Conservation (phyloP, 37 sponge, comb jelly and placozoan species). For the Hexactinellida sp. region DNA sequence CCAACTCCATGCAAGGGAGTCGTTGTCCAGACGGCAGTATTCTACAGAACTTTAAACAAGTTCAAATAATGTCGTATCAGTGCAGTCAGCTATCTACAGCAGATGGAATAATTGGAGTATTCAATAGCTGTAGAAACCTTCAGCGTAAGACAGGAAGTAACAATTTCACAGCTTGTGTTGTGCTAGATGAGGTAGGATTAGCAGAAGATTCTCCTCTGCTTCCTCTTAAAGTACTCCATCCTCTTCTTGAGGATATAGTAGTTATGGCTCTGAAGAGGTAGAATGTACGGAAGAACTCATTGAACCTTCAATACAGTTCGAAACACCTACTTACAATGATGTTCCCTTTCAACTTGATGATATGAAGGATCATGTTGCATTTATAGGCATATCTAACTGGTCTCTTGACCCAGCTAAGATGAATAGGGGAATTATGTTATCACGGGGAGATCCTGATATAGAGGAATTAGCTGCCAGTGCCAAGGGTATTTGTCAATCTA, state of each 20-base stretch:
- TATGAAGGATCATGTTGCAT: slow-evolving; percentile 47
- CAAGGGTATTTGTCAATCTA: not conserved
- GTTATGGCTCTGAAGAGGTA: slow-evolving; percentile 51
- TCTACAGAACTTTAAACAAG: slow-evolving; percentile 50
- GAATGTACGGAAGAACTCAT: not conserved
- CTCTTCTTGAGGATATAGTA: slow-evolving; percentile 87
- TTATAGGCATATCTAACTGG: slow-evolving; percentile 88
- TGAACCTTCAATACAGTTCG: not conserved
- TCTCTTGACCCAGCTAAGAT: slow-evolving; percentile 86
- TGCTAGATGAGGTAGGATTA: slow-evolving; percentile 87
- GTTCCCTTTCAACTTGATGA: slow-evolving; percentile 19
- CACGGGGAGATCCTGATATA: slow-evolving; percentile 48
- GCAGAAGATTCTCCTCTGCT: slow-evolving; percentile 89
- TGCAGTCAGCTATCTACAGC: slow-evolving; percentile 78
- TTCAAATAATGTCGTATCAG: slow-evolving; percentile 70
- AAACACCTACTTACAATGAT: not conserved
- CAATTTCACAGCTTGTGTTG: slow-evolving; percentile 57
- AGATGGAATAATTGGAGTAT: slow-evolving; percentile 63
- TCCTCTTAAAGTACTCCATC: slow-evolving; percentile 84
- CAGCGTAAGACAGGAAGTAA: slow-evolving; percentile 43
- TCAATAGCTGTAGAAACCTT: slow-evolving; percentile 42
- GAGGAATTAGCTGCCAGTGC: slow-evolving; percentile 59
- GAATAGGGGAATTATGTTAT: slow-evolving; percentile 75
- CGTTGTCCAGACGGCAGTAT: slow-evolving; percentile 32
- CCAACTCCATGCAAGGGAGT: slow-evolving; percentile 57